phyloP scores from a whole-genome alignment of 2,888 invertebrate genomes.

The Diadegma fenestrale region DNA sequence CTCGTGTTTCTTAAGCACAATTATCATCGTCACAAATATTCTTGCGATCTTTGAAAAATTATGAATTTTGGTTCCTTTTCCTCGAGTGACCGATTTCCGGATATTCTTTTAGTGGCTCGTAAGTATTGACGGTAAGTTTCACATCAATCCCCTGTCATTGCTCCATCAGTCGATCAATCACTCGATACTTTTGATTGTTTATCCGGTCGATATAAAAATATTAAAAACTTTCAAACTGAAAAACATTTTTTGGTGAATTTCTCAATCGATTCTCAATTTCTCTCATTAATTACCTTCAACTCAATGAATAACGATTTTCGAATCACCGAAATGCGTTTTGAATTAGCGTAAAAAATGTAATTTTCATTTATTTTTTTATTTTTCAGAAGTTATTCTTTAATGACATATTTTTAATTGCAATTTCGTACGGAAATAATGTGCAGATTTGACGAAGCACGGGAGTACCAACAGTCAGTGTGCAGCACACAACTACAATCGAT shows the following conservation, averaged over 20 bases:
- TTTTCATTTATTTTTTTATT: neutral
- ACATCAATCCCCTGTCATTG: neutral
- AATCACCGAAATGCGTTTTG: no score
- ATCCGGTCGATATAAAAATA: neutral
- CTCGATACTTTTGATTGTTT: neutral
- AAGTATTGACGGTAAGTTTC: neutral
- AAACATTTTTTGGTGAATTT: neutral
- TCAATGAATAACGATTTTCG: no score
- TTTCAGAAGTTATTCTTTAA: neutral
- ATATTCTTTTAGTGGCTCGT: neutral
- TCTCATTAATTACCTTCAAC: neutral
- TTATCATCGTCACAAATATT: neutral
- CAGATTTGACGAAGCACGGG: conserved; percentile 14
- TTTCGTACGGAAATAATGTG: neutral
- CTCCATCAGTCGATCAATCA: neutral
- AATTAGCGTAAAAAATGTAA: neutral
- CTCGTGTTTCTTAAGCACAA: neutral
- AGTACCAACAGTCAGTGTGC: conserved; percentile 57
- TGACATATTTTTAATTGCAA: neutral
- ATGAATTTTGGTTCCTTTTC: neutral
- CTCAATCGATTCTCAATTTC: no score
- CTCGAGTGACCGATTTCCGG: neutral
- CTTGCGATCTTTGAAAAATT: neutral
- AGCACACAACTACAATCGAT: conserved; percentile 71
- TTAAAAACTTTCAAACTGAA: neutral